Evolutionary conservation across 2,797 vertebrate species (phyloP).

Genomic region (Streptopelia turtur): DNA sequence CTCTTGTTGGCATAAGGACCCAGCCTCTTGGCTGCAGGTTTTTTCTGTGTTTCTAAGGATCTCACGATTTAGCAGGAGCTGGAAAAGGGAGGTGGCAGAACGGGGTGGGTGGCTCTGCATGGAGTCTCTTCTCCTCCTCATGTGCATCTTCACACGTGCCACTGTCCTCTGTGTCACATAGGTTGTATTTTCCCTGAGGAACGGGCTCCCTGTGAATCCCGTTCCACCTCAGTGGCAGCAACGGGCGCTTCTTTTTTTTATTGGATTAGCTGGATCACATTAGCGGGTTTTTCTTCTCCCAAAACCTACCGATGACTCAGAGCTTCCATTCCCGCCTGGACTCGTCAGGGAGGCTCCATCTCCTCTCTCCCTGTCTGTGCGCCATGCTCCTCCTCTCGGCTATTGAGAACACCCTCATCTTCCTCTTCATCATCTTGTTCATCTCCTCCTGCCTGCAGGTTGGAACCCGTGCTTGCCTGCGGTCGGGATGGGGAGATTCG

Average conservation of each 20-base stretch:
- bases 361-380: not conserved
- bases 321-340: not conserved
- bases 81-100: not conserved
- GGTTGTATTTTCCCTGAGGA: not conserved
- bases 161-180: not conserved
- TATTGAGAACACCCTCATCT: not conserved
- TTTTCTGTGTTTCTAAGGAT: not conserved
- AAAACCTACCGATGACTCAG: not conserved
- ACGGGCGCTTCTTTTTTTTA: not conserved
- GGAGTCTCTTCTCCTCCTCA: not conserved
- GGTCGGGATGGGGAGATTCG: not conserved
- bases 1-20: not conserved
- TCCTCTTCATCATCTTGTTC: not conserved
- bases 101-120: not conserved
- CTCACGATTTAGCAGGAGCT: not conserved
- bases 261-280: not conserved
- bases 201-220: rapidly evolving
- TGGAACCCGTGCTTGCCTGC: not conserved
- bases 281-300: not conserved
- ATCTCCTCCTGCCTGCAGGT: not conserved
- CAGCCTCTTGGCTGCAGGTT: not conserved
- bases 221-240: rapidly evolving
- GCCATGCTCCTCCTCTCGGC: rapidly evolving
- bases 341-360: not conserved
- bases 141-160: rapidly evolving